These are phyloP conservation scores for Hesperophylax magnus DNA, from an alignment of 1,140 invertebrate species.

Conservation along the genomic window DNA sequence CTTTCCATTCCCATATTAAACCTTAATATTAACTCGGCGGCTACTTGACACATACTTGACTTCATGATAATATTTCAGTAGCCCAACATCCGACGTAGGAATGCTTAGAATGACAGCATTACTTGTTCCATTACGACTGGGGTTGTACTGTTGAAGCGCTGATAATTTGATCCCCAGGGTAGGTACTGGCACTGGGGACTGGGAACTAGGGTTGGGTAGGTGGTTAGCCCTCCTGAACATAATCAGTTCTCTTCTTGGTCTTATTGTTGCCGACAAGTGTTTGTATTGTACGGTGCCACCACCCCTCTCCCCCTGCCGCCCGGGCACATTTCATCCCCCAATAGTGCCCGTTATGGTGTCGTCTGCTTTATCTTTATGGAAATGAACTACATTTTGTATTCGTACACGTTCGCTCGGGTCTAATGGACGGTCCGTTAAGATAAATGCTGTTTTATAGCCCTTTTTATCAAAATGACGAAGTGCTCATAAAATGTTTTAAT, in stretches of 20 bases:
- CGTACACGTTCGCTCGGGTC: slow-evolving; percentile 22
- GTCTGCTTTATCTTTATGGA: slow-evolving; percentile 38
- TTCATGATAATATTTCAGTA: too few species aligned
- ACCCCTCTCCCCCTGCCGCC: background rate
- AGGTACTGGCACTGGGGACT: background rate
- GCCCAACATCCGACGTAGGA: background rate
- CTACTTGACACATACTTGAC: too few species aligned
- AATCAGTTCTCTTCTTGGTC: slow-evolving; percentile 46
- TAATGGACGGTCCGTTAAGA: slow-evolving; percentile 33
- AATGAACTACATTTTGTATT: slow-evolving; percentile 39
- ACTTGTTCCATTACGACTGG: background rate
- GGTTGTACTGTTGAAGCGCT: slow-evolving; percentile 6
- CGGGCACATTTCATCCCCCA: slow-evolving; percentile 36
- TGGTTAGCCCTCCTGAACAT: background rate
- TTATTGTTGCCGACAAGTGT: slow-evolving; percentile 46
- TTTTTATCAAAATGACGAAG: slow-evolving; percentile 40
- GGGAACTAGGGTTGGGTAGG: too few species aligned
- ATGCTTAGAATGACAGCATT: slow-evolving; percentile 15
- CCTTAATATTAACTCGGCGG: too few species aligned
- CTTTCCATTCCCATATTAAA: too few species aligned
- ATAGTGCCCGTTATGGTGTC: slow-evolving; percentile 41
- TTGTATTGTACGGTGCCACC: slow-evolving; percentile 32
- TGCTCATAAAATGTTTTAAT: slow-evolving; percentile 31
- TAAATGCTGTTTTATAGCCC: slow-evolving; percentile 36
- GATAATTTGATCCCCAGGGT: slow-evolving; percentile 50